Evolutionary conservation across 2,888 invertebrate genomes (phyloP).

Genomic region (Malacosoma neustria): DNA sequence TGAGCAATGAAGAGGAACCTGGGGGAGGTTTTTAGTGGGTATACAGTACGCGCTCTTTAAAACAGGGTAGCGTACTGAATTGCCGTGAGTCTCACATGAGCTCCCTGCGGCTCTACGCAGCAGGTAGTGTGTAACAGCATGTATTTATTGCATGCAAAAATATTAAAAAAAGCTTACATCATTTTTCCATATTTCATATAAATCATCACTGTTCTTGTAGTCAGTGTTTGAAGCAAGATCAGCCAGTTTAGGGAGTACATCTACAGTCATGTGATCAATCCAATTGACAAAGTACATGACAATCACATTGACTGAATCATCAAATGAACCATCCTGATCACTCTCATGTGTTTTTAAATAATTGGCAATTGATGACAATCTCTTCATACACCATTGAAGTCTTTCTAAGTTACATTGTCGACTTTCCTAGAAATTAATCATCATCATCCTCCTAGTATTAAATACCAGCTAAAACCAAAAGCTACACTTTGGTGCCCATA

Average conservation of each 20-base stretch:
- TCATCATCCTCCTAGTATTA: no score
- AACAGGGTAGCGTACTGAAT: no score
- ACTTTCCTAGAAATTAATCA: constrained; percentile 57
- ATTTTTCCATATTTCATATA: constrained; percentile 38
- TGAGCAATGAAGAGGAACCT: no score
- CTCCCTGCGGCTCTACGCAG: no score
- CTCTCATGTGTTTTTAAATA: constrained; percentile 20
- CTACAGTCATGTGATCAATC: constrained; percentile 60
- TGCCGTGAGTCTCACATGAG: no score
- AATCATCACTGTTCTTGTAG: constrained; percentile 28
- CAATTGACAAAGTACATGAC: constrained; percentile 66
- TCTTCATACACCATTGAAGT: constrained; percentile 52
- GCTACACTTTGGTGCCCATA: no score
- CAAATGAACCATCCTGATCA: constrained; percentile 15
- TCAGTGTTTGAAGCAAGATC: constrained; percentile 41
- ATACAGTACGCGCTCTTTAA: no score
- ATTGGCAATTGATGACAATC: constrained; percentile 32
- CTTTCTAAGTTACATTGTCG: constrained; percentile 49
- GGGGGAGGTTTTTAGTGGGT: no score
- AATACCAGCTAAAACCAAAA: no score
- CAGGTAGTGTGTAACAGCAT: no score
- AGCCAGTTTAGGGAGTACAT: constrained; percentile 44
- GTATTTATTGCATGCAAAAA: constrained; percentile 48
- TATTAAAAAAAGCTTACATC: constrained; percentile 41
- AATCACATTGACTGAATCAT: constrained; percentile 34